phyloP scores from a whole-genome alignment of 2,797 vertebrate genomes.

The Vireo griseus region DNA sequence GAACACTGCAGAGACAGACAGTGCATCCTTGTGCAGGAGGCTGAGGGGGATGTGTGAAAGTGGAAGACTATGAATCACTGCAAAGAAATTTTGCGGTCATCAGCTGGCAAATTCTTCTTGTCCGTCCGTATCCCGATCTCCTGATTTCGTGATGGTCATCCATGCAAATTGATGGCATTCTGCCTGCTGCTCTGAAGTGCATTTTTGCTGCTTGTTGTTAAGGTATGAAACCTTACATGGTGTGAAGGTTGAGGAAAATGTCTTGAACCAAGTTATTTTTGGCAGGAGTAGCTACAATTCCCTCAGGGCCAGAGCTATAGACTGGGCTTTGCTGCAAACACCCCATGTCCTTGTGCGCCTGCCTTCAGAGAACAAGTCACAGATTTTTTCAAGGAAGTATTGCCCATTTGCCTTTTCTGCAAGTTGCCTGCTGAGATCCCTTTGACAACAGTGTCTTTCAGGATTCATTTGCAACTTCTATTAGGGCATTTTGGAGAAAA shows the following conservation, averaged over 20 bases:
- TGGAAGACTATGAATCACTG: neutral
- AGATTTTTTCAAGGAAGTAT: neutral
- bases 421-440: neutral
- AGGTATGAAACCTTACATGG: neutral
- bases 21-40: neutral
- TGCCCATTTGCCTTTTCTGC: neutral
- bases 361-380: neutral
- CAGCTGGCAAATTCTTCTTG: neutral
- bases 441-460: neutral
- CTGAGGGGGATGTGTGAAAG: neutral
- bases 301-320: neutral
- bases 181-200: neutral
- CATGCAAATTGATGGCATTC: neutral
- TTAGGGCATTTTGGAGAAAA: neutral
- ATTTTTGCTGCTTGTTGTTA: neutral
- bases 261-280: neutral
- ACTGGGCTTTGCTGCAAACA: neutral
- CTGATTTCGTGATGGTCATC: neutral
- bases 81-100: neutral
- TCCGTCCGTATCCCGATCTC: neutral
- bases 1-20: neutral
- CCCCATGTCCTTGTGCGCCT: rapidly evolving
- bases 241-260: neutral
- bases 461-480: neutral
- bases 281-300: neutral